phyloP scores from a whole-genome alignment of 2,113 vertebrate species.

The Podarcis muralis region DNA sequence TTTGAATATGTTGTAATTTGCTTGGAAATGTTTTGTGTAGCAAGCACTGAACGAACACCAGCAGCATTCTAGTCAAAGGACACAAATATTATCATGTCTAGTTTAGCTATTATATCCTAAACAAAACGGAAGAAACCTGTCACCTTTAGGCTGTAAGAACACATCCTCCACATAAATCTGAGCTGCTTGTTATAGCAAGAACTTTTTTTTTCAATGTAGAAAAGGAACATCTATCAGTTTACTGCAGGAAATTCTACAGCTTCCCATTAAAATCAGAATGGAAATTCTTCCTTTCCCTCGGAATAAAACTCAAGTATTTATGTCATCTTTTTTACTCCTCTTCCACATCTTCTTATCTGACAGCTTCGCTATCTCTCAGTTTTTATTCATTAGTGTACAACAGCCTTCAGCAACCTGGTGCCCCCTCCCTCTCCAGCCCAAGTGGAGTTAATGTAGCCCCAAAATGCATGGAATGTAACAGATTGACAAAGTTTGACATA shows the following conservation, averaged over 20 bases:
- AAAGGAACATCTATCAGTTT: neutral
- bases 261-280: neutral
- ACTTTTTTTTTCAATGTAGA: conserved; percentile 6
- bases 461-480: no score
- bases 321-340: neutral
- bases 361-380: neutral
- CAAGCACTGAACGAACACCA: no score
- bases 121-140: conserved; percentile 40
- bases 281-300: neutral
- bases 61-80: neutral
- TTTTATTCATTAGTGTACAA: neutral
- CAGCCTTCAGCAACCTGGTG: no score
- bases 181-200: conserved; percentile 30
- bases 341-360: neutral
- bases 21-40: no score
- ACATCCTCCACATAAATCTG: neutral
- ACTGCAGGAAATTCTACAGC: neutral
- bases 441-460: no score
- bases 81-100: neutral
- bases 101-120: conserved; percentile 18
- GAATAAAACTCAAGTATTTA: neutral
- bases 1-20: no score
- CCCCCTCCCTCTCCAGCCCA: no score
- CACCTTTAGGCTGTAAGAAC: neutral
- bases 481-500: no score